Percentiles rank a stretch among this genome's conserved stretches.
Conservation (phyloP, 2,797 vertebrate species). For the Bradypus variegatus region DNA sequence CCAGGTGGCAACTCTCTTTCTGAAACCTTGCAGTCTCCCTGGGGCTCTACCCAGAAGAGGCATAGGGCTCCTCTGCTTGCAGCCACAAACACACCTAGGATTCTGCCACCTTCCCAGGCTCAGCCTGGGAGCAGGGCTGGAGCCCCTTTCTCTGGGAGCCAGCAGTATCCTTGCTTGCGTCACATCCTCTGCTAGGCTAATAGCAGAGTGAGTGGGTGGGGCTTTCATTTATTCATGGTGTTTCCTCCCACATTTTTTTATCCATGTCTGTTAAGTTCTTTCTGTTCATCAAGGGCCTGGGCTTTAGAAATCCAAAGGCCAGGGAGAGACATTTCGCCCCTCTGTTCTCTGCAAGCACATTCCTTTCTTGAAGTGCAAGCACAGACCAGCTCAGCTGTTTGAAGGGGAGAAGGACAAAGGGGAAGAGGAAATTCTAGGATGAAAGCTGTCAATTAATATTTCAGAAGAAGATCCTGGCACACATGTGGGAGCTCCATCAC, state of each 20-base stretch:
- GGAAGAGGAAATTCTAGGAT: background rate
- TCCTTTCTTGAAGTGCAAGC: background rate
- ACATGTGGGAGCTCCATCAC: fast-evolving
- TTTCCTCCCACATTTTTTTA: background rate
- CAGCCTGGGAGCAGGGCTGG: no score
- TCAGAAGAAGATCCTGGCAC: background rate
- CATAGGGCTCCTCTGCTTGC: no score
- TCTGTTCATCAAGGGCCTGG: background rate
- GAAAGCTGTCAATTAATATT: background rate
- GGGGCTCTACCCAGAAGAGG: background rate
- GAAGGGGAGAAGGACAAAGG: background rate
- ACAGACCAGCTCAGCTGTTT: background rate
- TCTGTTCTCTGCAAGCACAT: background rate
- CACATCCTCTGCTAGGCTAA: background rate
- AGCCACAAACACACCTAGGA: background rate
- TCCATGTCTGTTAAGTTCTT: background rate
- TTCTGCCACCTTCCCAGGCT: background rate
- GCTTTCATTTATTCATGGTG: background rate
- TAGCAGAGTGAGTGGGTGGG: no score
- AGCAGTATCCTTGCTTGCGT: background rate
- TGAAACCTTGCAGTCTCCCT: background rate
- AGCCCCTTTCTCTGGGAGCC: no score
- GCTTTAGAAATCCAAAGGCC: background rate
- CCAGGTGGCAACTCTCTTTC: fast-evolving
- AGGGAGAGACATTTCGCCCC: background rate